These are phyloP conservation scores for Dexiosoma caninum DNA, from an alignment of 2,888 invertebrate genomes.

Conservation along the genomic window DNA sequence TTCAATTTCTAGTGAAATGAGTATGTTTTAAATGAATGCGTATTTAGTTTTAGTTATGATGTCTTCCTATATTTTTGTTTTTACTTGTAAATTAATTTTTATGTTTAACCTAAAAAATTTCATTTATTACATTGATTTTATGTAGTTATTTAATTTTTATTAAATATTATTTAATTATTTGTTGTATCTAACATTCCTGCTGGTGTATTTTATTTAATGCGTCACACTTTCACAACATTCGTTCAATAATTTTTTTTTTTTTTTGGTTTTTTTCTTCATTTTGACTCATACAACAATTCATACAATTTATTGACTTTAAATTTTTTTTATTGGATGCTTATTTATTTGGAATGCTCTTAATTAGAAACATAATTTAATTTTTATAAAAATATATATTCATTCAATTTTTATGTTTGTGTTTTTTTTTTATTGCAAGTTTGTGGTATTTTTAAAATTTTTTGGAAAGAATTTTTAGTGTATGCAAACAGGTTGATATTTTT, in stretches of 20 bases:
- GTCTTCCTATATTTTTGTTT: conserved; percentile 44
- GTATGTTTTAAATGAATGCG: background rate
- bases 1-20: background rate
- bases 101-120: conserved; percentile 3
- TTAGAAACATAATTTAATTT: conserved; percentile 61
- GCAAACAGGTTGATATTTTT: conserved; percentile 2
- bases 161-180: conserved; percentile 12
- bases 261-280: background rate
- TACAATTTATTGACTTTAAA: conserved; percentile 35
- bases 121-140: conserved; percentile 15
- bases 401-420: conserved; percentile 9
- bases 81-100: background rate
- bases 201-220: background rate
- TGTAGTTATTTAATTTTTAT: no score
- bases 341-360: conserved; percentile 61
- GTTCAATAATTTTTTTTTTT: background rate
- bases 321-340: conserved; percentile 21
- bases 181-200: conserved; percentile 46
- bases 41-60: conserved; percentile 7
- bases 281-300: conserved; percentile 19
- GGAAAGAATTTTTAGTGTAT: conserved; percentile 5
- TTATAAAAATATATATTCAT: conserved; percentile 50
- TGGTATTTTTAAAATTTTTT: background rate
- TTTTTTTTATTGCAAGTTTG: conserved; percentile 8
- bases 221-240: conserved; percentile 4